Evolutionary conservation across 2,888 invertebrate genomes (phyloP), one percentile per base, ranked within the genome.

Genomic region (Calameuta idolon): DNA sequence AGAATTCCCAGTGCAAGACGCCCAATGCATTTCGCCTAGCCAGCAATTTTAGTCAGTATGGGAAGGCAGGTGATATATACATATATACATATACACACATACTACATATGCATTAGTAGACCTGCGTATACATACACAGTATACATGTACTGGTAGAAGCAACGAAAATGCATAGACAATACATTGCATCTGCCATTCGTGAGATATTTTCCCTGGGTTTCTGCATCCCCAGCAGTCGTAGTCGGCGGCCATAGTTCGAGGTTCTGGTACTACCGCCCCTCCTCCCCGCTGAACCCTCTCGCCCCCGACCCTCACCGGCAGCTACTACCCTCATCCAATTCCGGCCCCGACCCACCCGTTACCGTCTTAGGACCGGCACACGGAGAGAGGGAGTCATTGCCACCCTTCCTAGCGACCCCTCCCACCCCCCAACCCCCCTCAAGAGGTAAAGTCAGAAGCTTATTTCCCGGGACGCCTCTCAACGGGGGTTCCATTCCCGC

Each of bases 401-500:
- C 23, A 5, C 55, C 23, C 5, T 15, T 4, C 35, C 35, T 35
- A 12, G 12, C 35, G 35, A 35, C 3, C 23, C 15, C 37, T 12
- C 3, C 69, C n/a, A 1, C 12, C 71, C 12, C 1, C 3, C 30
- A 4, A 33, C 0, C 71, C 31, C 88, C 31, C 23, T 30, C 85
- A 81, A 85, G 86, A 83, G 83, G 83, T 83, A 83, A 87, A 87
- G 84, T 86, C 86, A 83, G 84, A 85, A 88, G 86, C 85, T 87
- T 88, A 87, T 88, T 88, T 88, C 87, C 85, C 87, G 85, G 77
- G 85, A 85, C 83, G 82, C 83, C 81, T 81, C 83, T 81, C 80
- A 75, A 69, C 76, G 33, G 76, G 35, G 31, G 68, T 31, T 55
- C 68, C 55, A 34, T 55, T 68, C 75, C 34, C 68, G 69, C 80